phyloP scores from a whole-genome alignment of 2,797 vertebrate genomes.

The Notolepis coatsorum region DNA sequence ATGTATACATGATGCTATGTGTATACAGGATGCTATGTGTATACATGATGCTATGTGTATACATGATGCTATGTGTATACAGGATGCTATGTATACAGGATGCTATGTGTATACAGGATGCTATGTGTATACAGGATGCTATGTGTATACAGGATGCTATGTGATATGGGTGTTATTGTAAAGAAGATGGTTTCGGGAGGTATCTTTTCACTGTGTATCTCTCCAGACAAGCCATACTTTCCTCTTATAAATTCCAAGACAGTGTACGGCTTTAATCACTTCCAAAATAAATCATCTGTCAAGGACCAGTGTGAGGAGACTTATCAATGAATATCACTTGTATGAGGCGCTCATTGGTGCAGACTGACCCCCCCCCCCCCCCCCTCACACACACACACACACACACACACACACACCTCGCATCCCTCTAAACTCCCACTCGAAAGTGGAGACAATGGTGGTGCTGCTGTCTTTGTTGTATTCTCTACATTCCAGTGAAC shows the following conservation, averaged over 20 bases:
- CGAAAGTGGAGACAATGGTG: conserved; percentile 33
- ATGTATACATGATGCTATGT: no score
- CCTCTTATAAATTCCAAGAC: conserved; percentile 8
- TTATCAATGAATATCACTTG: conserved; percentile 60
- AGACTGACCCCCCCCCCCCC: no score
- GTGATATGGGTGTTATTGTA: conserved; percentile 26
- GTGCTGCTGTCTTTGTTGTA: conserved; percentile 55
- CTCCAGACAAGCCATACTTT: background rate
- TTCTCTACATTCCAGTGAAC: conserved; percentile 40
- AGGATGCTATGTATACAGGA: no score
- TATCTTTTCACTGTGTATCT: background rate
- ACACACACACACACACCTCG: no score
- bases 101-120: no score
- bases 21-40: no score
- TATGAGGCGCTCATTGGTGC: conserved; percentile 40
- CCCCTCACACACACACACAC: no score
- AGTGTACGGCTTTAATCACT: conserved; percentile 51
- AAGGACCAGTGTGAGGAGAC: conserved; percentile 56
- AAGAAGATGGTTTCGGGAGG: background rate
- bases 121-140: no score
- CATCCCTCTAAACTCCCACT: no score
- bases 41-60: no score
- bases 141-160: no score
- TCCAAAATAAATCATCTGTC: conserved; percentile 69
- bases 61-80: no score